Percentiles rank a stretch among this genome's conserved stretches.
These are phyloP conservation scores for Myripristis murdjan DNA, from an alignment of 2,797 vertebrate genomes.

Conservation along the genomic window DNA sequence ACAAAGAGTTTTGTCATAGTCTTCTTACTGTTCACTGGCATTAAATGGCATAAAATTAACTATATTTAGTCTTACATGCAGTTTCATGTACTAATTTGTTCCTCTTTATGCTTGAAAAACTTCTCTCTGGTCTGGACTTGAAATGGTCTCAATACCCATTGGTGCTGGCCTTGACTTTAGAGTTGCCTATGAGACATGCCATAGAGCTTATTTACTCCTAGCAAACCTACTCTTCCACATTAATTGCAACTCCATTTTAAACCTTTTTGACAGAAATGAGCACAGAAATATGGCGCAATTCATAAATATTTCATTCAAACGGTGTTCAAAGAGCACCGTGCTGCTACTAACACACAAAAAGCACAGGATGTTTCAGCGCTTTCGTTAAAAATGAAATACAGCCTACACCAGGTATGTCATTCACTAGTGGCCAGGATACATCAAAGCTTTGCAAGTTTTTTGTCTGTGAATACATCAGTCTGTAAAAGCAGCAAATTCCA, in stretches of 20 bases:
- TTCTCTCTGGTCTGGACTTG: too few relatives aligned
- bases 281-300: constrained; percentile 25
- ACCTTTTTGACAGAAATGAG: constrained; percentile 63
- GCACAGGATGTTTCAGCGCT: constrained; percentile 20
- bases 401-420: constrained; percentile 19
- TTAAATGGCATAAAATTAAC: too few relatives aligned
- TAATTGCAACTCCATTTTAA: constrained; percentile 49
- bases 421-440: constrained; percentile 19
- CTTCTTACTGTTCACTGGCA: too few relatives aligned
- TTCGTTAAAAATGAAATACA: constrained; percentile 56
- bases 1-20: too few relatives aligned
- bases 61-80: too few relatives aligned
- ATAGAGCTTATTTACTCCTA: neutral
- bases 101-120: too few relatives aligned
- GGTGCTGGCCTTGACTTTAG: neutral
- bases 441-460: constrained; percentile 61
- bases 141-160: too few relatives aligned
- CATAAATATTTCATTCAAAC: constrained; percentile 72
- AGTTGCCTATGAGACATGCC: neutral
- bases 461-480: constrained; percentile 13
- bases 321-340: constrained; percentile 57
- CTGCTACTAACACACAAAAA: constrained; percentile 45
- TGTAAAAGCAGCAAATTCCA: constrained; percentile 17
- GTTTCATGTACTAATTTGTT: too few relatives aligned
- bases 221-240: constrained; percentile 37